Evolutionary conservation across 2,888 invertebrate genomes (phyloP).

Genomic region (Melinaea marsaeus): DNA sequence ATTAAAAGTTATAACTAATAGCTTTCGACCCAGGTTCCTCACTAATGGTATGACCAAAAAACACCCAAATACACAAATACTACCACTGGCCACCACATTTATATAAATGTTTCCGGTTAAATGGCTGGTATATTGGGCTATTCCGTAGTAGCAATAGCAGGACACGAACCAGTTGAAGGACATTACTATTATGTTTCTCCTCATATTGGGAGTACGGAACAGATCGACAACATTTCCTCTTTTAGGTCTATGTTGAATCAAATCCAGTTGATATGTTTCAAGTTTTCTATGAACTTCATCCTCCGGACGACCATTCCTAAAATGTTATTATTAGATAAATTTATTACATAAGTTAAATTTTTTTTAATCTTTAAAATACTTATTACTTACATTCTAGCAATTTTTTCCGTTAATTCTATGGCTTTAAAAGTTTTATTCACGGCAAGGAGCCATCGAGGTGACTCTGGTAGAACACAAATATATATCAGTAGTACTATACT

Average conservation of each 20-base stretch:
- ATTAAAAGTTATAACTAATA: constrained; percentile 79
- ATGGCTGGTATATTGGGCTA: constrained; percentile 87
- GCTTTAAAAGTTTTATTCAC: constrained; percentile 80
- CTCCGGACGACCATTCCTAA: constrained; percentile 60
- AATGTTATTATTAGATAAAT: constrained; percentile 32
- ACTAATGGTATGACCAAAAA: constrained; percentile 79
- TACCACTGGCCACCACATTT: constrained; percentile 86
- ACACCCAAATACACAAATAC: constrained; percentile 77
- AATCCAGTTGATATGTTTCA: constrained; percentile 51
- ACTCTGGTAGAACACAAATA: constrained; percentile 85
- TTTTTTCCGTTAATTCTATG: constrained; percentile 78
- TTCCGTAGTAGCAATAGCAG: constrained; percentile 85
- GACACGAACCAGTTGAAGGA: constrained; percentile 87
- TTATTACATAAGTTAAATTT: neutral
- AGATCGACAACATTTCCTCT: constrained; percentile 79
- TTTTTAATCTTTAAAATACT: constrained; percentile 9
- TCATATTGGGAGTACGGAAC: constrained; percentile 81
- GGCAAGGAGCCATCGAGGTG: constrained; percentile 86
- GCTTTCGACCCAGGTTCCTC: constrained; percentile 80
- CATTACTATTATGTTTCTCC: constrained; percentile 82
- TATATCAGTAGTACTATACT: constrained; percentile 78
- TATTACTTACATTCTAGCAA: constrained; percentile 72
- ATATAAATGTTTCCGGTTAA: constrained; percentile 86
- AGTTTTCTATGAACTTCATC: constrained; percentile 60
- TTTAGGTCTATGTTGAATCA: constrained; percentile 37